Percentiles rank a stretch among this genome's conserved stretches.
Evolutionary conservation across 1,140 invertebrate genomes (phyloP).

Genomic region (Meloidogyne exigua): DNA sequence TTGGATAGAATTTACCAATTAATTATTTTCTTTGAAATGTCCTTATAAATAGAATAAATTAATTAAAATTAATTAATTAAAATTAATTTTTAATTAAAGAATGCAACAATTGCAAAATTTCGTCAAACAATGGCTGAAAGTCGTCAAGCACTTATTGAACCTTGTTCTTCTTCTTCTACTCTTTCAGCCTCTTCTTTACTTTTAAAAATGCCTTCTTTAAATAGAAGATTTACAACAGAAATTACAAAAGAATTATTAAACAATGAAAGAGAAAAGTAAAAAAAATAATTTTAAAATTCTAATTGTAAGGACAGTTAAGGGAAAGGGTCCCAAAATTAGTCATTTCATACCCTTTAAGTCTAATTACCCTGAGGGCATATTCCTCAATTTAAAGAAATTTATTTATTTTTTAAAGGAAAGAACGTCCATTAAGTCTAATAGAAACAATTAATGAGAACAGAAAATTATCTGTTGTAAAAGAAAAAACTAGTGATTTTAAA

Average conservation of each 20-base stretch:
- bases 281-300: neutral
- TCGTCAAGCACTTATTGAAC: neutral
- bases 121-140: conserved; percentile 24
- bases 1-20: no score
- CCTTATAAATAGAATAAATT: no score
- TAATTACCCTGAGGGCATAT: no score
- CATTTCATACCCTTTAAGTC: no score
- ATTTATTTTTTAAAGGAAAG: neutral
- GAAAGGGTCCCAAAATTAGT: no score
- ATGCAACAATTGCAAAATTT: conserved; percentile 24
- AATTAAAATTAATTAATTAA: no score
- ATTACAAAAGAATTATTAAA: conserved; percentile 14
- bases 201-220: conserved; percentile 21
- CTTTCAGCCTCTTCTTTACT: conserved; percentile 7
- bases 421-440: conserved; percentile 21
- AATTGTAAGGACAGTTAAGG: neutral
- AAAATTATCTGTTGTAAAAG: neutral
- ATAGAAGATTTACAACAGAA: conserved; percentile 10
- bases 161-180: neutral
- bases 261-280: neutral
- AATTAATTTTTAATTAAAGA: conserved; percentile 3
- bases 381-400: no score
- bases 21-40: no score
- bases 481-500: neutral
- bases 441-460: neutral